phyloP scores from a whole-genome alignment of 2,113 vertebrate species.

The Indicator maculatus region DNA sequence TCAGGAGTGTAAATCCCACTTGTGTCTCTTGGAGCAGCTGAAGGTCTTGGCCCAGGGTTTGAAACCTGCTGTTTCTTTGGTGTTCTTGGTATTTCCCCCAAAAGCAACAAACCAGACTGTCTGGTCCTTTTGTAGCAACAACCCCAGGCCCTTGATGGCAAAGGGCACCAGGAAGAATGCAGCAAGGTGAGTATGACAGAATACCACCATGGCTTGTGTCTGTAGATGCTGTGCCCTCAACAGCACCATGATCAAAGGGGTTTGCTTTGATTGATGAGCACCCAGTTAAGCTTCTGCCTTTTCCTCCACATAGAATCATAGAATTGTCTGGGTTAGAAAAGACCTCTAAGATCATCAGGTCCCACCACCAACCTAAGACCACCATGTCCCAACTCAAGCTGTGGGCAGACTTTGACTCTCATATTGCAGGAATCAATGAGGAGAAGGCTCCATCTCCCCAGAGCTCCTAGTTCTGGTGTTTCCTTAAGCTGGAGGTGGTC shows the following conservation, averaged over 20 bases:
- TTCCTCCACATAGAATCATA: not conserved
- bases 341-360: too few relatives aligned
- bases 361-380: too few relatives aligned
- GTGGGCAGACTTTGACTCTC: not conserved
- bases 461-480: too few relatives aligned
- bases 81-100: not conserved
- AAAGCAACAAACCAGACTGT: not conserved
- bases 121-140: not conserved
- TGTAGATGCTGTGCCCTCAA: not conserved
- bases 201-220: rapidly evolving
- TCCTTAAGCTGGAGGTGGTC: too few relatives aligned
- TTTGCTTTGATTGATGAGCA: not conserved
- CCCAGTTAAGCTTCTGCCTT: not conserved
- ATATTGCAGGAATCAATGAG: too few relatives aligned
- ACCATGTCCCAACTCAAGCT: not conserved
- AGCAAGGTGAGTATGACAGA: rapidly evolving
- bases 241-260: not conserved
- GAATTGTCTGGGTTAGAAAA: too few relatives aligned
- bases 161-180: not conserved
- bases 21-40: not conserved
- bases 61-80: not conserved
- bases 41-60: not conserved
- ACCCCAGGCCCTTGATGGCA: not conserved
- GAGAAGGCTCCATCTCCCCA: too few relatives aligned
- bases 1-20: not conserved